These are phyloP conservation scores for Eurytoma californica DNA, from an alignment of 2,888 invertebrate species.

Conservation along the genomic window DNA sequence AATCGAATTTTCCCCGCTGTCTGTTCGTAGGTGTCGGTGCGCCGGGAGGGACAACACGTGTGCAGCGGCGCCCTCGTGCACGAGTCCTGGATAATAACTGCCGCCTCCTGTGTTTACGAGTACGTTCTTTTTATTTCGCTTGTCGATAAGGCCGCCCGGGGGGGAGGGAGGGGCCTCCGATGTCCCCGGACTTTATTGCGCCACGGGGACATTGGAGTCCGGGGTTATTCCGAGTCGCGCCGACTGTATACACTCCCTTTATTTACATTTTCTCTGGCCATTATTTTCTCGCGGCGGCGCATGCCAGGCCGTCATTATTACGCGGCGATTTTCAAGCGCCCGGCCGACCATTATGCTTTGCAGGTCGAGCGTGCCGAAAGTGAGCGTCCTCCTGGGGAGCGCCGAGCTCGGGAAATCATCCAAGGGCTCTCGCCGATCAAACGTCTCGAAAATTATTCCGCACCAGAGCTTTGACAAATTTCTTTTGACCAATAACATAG, in stretches of 20 bases:
- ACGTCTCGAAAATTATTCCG: conserved; percentile 58
- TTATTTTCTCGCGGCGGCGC: not conserved
- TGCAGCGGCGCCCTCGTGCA: conserved; percentile 68
- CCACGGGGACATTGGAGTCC: not conserved
- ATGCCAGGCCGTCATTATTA: not conserved
- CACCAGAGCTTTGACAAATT: conserved; percentile 62
- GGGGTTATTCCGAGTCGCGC: too few relatives aligned
- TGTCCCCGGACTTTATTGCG: conserved; percentile 17
- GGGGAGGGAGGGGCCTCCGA: not conserved
- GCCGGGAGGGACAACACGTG: conserved; percentile 58
- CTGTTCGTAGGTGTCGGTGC: conserved; percentile 63
- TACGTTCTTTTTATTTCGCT: conserved; percentile 43
- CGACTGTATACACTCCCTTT: not conserved
- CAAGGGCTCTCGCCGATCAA: conserved; percentile 8
- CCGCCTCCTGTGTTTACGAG: conserved; percentile 61
- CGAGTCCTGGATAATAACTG: conserved; percentile 65
- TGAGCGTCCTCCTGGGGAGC: conserved; percentile 22
- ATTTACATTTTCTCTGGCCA: too few relatives aligned
- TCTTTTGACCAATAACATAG: conserved; percentile 63
- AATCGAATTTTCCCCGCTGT: conserved; percentile 44
- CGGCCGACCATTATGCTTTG: conserved; percentile 3
- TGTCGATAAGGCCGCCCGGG: conserved; percentile 26
- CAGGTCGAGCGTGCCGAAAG: conserved; percentile 30
- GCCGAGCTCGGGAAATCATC: not conserved
- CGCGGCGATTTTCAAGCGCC: too few relatives aligned